Evolutionary conservation across 2,888 invertebrate genomes (phyloP).

Genomic region (Lycia hirtaria): DNA sequence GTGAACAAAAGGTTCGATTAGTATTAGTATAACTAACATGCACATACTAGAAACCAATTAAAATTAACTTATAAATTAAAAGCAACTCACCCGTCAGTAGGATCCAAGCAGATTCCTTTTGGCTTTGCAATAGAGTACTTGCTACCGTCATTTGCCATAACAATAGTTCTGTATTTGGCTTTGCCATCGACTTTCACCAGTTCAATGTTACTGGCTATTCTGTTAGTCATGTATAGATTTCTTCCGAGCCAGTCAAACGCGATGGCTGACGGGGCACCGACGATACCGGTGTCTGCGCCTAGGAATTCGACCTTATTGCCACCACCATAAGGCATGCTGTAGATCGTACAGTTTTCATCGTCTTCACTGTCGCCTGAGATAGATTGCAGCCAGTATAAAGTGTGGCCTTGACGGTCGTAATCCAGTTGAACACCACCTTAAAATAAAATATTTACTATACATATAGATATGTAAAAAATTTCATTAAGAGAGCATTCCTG

Average conservation of each 20-base stretch:
- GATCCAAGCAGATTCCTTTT: slow-evolving; percentile 94
- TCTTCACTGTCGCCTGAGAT: slow-evolving; percentile 88
- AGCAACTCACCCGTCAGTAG: slow-evolving; percentile 91
- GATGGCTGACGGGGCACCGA: slow-evolving; percentile 95
- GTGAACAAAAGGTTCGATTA: slow-evolving; percentile 43
- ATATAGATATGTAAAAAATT: no score
- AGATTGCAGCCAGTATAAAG: slow-evolving; percentile 94
- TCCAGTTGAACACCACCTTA: slow-evolving; percentile 94
- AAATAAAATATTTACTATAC: neutral
- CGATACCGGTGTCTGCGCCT: slow-evolving; percentile 92
- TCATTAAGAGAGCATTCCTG: no score
- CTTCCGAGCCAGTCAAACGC: slow-evolving; percentile 99
- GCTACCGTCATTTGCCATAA: slow-evolving; percentile 96
- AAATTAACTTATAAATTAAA: neutral
- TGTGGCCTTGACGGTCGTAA: slow-evolving; percentile 94
- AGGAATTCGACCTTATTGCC: slow-evolving; percentile 91
- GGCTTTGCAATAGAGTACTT: slow-evolving; percentile 94
- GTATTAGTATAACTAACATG: neutral
- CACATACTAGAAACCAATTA: neutral
- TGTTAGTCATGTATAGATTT: slow-evolving; percentile 97
- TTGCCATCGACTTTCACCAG: slow-evolving; percentile 94
- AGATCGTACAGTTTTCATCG: slow-evolving; percentile 94
- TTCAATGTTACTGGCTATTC: slow-evolving; percentile 95
- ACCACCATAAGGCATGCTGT: slow-evolving; percentile 92
- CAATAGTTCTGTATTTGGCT: slow-evolving; percentile 92